Evolutionary conservation across 2,113 vertebrate genomes (phyloP).

Genomic region (Pyxicephalus adspersus): DNA sequence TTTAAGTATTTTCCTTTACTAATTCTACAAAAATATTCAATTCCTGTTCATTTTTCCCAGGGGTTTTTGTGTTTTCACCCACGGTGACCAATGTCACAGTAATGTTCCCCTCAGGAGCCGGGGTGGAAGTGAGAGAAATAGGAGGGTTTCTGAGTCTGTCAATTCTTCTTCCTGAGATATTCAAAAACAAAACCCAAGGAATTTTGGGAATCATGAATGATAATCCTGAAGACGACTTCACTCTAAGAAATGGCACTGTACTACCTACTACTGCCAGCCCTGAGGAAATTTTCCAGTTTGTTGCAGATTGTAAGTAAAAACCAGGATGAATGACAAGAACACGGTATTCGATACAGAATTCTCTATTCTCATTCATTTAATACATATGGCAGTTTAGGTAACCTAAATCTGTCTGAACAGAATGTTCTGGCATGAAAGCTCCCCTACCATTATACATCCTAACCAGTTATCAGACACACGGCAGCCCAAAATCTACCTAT

Average conservation of each 20-base stretch:
- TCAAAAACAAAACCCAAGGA: constrained; percentile 74
- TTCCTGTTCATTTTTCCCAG: constrained; percentile 63
- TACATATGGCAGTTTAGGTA: no score
- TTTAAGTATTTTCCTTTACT: no score
- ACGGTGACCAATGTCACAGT: constrained; percentile 72
- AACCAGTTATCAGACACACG: no score
- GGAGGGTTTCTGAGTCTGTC: constrained; percentile 73
- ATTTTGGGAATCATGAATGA: constrained; percentile 86
- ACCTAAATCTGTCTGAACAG: no score
- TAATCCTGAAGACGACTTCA: constrained; percentile 76
- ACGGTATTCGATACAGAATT: neutral
- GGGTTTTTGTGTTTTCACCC: constrained; percentile 81
- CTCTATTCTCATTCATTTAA: no score
- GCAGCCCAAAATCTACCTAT: no score
- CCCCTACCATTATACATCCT: no score
- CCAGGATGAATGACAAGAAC: neutral
- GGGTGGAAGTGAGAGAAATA: constrained; percentile 76
- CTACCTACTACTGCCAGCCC: constrained; percentile 62
- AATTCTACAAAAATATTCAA: neutral
- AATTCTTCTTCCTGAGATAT: constrained; percentile 81
- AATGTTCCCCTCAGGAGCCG: constrained; percentile 87
- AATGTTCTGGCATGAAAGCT: no score
- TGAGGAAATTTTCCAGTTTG: constrained; percentile 78
- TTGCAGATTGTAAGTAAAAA: constrained; percentile 83
- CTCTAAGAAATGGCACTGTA: constrained; percentile 67